phyloP scores from a whole-genome alignment of 2,113 vertebrate species.

The Phalacrocorax aristotelis region DNA sequence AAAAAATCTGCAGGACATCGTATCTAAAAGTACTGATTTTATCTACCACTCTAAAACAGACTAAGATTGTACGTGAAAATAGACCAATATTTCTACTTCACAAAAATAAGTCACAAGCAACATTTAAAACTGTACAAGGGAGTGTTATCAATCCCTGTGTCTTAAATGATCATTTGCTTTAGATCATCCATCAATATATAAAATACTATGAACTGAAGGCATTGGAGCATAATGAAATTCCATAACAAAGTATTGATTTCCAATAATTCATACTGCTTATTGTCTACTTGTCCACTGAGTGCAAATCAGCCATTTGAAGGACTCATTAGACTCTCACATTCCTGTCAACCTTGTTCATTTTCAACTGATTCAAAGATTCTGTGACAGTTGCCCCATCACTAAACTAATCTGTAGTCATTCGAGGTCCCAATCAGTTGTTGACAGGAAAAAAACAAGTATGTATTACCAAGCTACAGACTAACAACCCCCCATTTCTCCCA shows the following conservation, averaged over 20 bases:
- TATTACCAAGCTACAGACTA: constrained; percentile 49
- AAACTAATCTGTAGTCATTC: constrained; percentile 94
- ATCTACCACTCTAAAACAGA: constrained; percentile 49
- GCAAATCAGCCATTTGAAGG: constrained; percentile 89
- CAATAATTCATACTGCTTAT: constrained; percentile 90
- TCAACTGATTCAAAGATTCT: constrained; percentile 85
- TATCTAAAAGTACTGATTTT: constrained; percentile 72
- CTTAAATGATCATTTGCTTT: constrained; percentile 79
- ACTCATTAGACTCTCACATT: constrained; percentile 95
- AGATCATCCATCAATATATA: constrained; percentile 95
- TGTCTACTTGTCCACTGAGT: constrained; percentile 83
- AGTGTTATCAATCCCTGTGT: constrained; percentile 70
- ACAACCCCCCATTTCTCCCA: constrained; percentile 2
- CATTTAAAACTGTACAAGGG: constrained; percentile 77
- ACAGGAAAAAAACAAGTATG: constrained; percentile 68
- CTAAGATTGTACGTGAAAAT: constrained; percentile 12
- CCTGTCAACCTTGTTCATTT: constrained; percentile 95
- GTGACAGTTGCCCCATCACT: constrained; percentile 90
- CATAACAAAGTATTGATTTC: constrained; percentile 94
- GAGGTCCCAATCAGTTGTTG: constrained; percentile 83
- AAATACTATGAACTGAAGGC: constrained; percentile 86
- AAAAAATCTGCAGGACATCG: constrained; percentile 58
- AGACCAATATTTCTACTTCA: constrained; percentile 76
- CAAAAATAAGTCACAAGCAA: constrained; percentile 77
- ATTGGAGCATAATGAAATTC: constrained; percentile 91